Conservation (phyloP, 2,797 vertebrate genomes). For the Phataginus tricuspis region DNA sequence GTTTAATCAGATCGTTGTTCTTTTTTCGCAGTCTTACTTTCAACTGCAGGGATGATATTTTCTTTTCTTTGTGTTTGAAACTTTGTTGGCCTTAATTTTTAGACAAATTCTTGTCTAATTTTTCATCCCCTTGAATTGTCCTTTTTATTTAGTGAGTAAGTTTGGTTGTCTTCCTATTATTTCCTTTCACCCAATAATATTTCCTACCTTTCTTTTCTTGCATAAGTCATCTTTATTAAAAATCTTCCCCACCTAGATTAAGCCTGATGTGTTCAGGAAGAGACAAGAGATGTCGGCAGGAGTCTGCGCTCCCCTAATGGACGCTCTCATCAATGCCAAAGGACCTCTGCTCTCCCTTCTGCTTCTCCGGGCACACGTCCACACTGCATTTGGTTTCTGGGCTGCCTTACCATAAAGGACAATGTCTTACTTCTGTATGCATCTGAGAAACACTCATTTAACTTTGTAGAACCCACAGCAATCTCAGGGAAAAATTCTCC, state of each 20-base stretch:
- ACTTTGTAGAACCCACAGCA: neutral
- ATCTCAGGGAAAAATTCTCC: neutral
- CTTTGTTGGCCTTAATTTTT: neutral
- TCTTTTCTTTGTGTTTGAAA: neutral
- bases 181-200: neutral
- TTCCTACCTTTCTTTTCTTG: neutral
- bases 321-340: rapidly evolving
- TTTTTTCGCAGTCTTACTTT: neutral
- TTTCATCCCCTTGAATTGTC: constrained; percentile 19
- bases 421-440: neutral
- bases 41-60: neutral
- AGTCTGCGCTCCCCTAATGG: rapidly evolving
- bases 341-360: too few relatives aligned
- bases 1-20: neutral
- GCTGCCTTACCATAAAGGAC: neutral
- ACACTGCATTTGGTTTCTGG: neutral
- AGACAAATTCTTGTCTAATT: neutral
- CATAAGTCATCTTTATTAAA: neutral
- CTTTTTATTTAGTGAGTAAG: constrained; percentile 9
- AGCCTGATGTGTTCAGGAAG: neutral
- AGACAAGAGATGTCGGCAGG: neutral
- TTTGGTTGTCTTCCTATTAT: neutral
- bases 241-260: neutral
- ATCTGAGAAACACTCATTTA: neutral
- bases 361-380: rapidly evolving